Base-by-base conservation (phyloP, 2,113 vertebrate species). In the Macquaria australasica region DNA sequence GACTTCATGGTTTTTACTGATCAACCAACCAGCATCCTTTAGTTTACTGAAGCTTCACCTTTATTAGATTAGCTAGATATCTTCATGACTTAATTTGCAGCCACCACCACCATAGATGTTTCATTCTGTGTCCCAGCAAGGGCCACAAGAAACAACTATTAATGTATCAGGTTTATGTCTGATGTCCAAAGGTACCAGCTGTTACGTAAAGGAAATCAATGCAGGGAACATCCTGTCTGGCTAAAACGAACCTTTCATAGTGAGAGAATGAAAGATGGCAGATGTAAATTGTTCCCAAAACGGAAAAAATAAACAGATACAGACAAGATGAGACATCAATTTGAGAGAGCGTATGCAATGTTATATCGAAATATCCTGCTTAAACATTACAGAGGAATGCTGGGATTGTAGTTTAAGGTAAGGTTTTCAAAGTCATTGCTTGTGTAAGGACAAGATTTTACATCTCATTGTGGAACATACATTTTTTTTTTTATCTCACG, bases 271-370 rank as follows among this genome's bases (percentile, higher is more conserved):
- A 73, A 86, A 87, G 39, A 87, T 78, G 87, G 67, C n/a, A 86
- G 77, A 89, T 76, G 73, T 56, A 43, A 77, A 81, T 41, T 79
- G 39, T 82, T 83, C 63, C 76, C 73, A 77, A 78, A 88, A 77
- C 58, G 70, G 55, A 85, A 78, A 81, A 81, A 74, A 67, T 50
- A 66, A 72, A 34, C 37, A 56, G 81, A 88, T 75, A 79, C 56
- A 78, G 48, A 85, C 63, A 80, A 34, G 75, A 74, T 83, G 82
- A 90, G 64, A 79, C 93, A 90, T 93, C 87, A 89, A 28, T 90
- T 86, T 92, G 81, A 91, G 74, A 88, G 69, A 79, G 39, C 6
- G 77, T 89, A 88, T 89, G 90, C 85, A 89, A 74, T 60, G 72
- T 83, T 84, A 16, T 58, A 60, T 59, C 7, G 23, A 68, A 51